phyloP scores from a whole-genome alignment of 2,888 invertebrate genomes.

The Catocala fraxini region DNA sequence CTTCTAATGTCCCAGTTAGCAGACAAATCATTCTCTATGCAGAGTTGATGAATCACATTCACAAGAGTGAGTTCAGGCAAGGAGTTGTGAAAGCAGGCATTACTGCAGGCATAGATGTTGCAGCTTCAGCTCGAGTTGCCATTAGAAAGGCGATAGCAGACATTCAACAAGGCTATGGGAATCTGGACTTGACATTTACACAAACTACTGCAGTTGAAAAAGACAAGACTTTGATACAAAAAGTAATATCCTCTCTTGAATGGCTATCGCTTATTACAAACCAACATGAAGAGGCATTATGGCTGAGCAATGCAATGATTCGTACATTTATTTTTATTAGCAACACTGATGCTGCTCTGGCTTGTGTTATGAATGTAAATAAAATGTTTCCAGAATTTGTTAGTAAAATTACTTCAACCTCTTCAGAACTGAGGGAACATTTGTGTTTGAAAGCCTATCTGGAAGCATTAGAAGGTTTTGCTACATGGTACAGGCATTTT shows the following conservation, averaged over 20 bases:
- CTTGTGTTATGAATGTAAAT: conserved; percentile 87
- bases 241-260: conserved; percentile 90
- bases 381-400: conserved; percentile 76
- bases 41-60: conserved; percentile 90
- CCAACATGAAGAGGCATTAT: conserved; percentile 93
- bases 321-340: conserved; percentile 93
- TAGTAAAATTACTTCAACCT: conserved; percentile 73
- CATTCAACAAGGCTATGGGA: conserved; percentile 81
- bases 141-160: conserved; percentile 91
- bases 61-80: conserved; percentile 89
- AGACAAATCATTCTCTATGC: conserved; percentile 89
- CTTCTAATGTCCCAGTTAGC: conserved; percentile 90
- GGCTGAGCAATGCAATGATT: conserved; percentile 96
- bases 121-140: conserved; percentile 93
- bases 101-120: conserved; percentile 93
- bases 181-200: conserved; percentile 88
- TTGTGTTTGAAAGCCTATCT: conserved; percentile 96
- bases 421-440: conserved; percentile 91
- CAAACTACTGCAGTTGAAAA: conserved; percentile 89
- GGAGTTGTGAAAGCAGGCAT: conserved; percentile 91
- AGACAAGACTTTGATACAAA: conserved; percentile 76
- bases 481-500: conserved; percentile 95
- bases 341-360: conserved; percentile 94
- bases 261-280: conserved; percentile 94
- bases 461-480: conserved; percentile 95